Conservation (phyloP, 92 coral and sea anemone genomes). For the Heteractis magnifica region DNA sequence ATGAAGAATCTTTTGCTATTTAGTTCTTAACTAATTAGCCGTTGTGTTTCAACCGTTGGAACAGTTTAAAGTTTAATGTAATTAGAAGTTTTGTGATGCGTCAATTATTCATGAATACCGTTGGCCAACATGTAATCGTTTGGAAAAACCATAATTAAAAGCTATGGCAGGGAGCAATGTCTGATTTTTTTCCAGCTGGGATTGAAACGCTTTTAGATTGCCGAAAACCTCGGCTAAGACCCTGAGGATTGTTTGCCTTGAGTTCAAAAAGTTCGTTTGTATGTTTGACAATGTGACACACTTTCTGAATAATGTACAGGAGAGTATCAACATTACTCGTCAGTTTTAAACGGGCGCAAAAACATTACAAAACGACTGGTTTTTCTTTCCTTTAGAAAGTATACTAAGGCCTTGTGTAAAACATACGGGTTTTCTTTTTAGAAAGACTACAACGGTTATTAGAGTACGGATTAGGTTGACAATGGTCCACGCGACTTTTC, state of each 20-base stretch:
- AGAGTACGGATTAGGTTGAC: constrained; percentile 15
- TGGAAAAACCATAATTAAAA: neutral
- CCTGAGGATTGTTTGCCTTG: neutral
- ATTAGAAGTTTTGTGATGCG: constrained; percentile 8
- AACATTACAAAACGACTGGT: too few relatives aligned
- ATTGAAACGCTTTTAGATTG: neutral
- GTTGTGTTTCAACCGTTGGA: constrained; percentile 26
- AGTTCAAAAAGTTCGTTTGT: constrained; percentile 1
- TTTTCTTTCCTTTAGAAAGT: neutral
- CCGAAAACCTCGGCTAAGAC: neutral
- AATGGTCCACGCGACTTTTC: constrained; percentile 19
- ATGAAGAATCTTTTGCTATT: neutral
- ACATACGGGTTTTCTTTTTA: neutral
- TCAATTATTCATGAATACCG: constrained; percentile 13
- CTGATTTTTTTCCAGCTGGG: neutral
- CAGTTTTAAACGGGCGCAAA: neutral
- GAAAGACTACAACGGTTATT: neutral
- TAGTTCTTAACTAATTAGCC: constrained; percentile 20
- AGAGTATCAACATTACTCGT: neutral
- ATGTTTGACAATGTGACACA: neutral
- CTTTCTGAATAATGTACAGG: neutral
- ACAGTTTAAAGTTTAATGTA: constrained; percentile 32
- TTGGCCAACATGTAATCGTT: neutral
- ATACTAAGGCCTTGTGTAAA: neutral
- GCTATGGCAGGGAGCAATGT: neutral